These are phyloP conservation scores for Phalanger gymnotis DNA, from an alignment of 2,797 vertebrate genomes.

Conservation along the genomic window DNA sequence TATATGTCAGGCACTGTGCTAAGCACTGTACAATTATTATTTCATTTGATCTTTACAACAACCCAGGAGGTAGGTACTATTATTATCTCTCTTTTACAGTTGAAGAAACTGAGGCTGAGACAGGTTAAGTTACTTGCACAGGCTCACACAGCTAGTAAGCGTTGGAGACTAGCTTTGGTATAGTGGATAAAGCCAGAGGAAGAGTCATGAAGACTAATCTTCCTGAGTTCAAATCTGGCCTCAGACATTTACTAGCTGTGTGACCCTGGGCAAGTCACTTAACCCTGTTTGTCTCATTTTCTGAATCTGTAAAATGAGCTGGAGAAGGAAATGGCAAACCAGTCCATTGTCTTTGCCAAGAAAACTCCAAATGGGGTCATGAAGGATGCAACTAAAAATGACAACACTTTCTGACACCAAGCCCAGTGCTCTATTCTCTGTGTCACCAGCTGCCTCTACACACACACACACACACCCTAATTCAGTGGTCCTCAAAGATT, in stretches of 20 bases:
- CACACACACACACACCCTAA: background rate
- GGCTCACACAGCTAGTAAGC: too few species aligned
- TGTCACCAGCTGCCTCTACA: too few species aligned
- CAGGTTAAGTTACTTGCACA: too few species aligned
- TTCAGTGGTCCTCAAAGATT: background rate
- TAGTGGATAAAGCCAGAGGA: background rate
- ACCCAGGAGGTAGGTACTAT: too few species aligned
- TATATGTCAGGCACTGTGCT: background rate
- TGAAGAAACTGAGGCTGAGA: too few species aligned
- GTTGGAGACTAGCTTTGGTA: background rate
- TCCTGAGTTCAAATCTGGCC: background rate
- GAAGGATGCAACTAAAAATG: background rate
- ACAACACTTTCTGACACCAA: background rate
- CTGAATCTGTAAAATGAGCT: background rate
- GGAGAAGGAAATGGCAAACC: background rate
- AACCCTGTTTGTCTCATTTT: background rate
- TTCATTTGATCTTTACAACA: background rate
- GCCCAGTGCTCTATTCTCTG: background rate
- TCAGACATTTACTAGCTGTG: background rate
- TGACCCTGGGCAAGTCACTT: background rate
- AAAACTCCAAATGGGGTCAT: background rate
- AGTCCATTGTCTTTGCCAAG: background rate
- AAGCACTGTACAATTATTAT: background rate
- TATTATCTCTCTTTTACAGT: too few species aligned
- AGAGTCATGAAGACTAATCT: background rate